These are phyloP conservation scores for Spialia ferax DNA, from an alignment of 2,888 invertebrate species.

Conservation along the genomic window DNA sequence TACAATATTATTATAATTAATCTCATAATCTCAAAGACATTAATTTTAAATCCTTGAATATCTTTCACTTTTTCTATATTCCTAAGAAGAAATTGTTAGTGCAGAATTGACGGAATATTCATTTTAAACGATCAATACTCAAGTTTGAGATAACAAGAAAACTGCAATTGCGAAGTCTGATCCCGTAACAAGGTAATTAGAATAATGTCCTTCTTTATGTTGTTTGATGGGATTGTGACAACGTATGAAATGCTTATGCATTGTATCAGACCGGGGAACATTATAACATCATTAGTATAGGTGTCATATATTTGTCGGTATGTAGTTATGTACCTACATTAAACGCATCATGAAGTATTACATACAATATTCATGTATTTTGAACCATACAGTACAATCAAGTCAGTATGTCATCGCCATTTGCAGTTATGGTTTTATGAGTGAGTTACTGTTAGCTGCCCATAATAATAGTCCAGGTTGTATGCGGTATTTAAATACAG, in stretches of 20 bases:
- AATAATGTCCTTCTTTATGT: slow-evolving; percentile 18
- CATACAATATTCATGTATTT: neutral
- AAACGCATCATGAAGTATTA: neutral
- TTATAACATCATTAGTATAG: no score
- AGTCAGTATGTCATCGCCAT: slow-evolving; percentile 6
- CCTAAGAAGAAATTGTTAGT: neutral
- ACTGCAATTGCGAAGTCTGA: slow-evolving; percentile 20
- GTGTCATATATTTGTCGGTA: neutral
- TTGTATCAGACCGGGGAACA: slow-evolving; percentile 19
- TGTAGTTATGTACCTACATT: no score
- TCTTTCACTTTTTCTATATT: neutral
- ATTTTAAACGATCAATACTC: neutral
- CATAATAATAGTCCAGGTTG: neutral
- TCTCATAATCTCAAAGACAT: no score
- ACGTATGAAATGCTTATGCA: slow-evolving; percentile 14
- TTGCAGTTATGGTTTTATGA: neutral
- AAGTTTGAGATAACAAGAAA: slow-evolving; percentile 1
- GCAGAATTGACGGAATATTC: neutral
- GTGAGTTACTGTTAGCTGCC: neutral
- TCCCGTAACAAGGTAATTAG: slow-evolving; percentile 19
- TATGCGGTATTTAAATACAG: neutral
- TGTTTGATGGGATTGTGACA: slow-evolving; percentile 18
- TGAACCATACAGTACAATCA: neutral
- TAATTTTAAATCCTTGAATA: neutral
- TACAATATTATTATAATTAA: no score